These are phyloP conservation scores for Larimichthys crocea DNA, from an alignment of 2,113 vertebrate genomes.

Conservation along the genomic window DNA sequence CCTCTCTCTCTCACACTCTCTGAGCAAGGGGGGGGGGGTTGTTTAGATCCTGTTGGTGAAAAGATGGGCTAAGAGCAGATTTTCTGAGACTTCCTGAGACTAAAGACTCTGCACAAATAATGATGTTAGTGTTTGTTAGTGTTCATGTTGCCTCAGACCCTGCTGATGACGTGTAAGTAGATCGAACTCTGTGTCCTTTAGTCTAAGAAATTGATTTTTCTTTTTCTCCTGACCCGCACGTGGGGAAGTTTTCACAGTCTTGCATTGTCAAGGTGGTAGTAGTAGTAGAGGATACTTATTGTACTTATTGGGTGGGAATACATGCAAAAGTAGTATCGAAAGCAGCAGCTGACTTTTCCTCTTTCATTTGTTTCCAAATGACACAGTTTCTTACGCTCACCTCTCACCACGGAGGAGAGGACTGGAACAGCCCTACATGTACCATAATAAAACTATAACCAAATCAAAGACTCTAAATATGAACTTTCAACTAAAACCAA, in stretches of 20 bases:
- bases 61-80: constrained; percentile 55
- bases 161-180: constrained; percentile 47
- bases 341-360: constrained; percentile 12
- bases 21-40: constrained; percentile 7
- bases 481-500: constrained; percentile 45
- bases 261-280: constrained; percentile 35
- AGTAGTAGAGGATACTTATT: constrained; percentile 37
- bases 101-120: constrained; percentile 52
- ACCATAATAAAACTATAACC: constrained; percentile 56
- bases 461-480: constrained; percentile 54
- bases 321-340: background rate
- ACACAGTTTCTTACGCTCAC: constrained; percentile 35
- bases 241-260: constrained; percentile 10
- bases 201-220: constrained; percentile 24
- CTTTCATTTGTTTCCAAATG: constrained; percentile 42
- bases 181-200: constrained; percentile 36
- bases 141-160: constrained; percentile 42
- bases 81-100: constrained; percentile 40
- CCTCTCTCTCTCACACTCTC: constrained; percentile 33
- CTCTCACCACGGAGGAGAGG: constrained; percentile 11
- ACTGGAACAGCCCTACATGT: constrained; percentile 31
- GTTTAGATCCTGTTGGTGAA: constrained; percentile 42
- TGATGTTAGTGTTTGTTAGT: constrained; percentile 60
- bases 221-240: constrained; percentile 21
- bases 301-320: constrained; percentile 2